A percentile compares a stretch with the other conserved stretches of the same genome.
Evolutionary conservation across 2,888 invertebrate species (phyloP).

Genomic region (Opisthograptis luteolata): DNA sequence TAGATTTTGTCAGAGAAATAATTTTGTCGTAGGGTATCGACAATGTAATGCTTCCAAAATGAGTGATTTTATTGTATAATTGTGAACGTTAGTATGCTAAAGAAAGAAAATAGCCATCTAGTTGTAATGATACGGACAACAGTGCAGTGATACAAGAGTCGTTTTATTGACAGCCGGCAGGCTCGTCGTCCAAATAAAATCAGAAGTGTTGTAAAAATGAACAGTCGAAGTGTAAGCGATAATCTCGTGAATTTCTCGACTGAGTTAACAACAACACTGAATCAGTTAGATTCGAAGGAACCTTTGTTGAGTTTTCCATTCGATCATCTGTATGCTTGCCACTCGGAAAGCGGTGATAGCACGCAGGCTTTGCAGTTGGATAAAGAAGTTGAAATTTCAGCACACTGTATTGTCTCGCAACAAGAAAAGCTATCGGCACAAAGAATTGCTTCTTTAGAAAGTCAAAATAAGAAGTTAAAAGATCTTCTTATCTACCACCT

Average conservation of each 20-base stretch:
- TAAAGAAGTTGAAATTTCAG: constrained; percentile 69
- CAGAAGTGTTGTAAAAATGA: constrained; percentile 62
- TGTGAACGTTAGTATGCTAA: not conserved
- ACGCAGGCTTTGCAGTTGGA: constrained; percentile 62
- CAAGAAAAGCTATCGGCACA: constrained; percentile 62
- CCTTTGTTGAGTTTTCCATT: constrained; percentile 86
- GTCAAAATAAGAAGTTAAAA: constrained; percentile 89
- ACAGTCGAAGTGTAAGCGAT: constrained; percentile 79
- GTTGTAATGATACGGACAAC: constrained; percentile 72
- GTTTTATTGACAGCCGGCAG: constrained; percentile 73
- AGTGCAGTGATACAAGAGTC: constrained; percentile 50
- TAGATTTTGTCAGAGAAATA: constrained; percentile 53
- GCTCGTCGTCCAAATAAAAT: constrained; percentile 58
- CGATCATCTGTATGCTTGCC: constrained; percentile 90
- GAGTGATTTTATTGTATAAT: constrained; percentile 8
- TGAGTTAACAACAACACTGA: constrained; percentile 67
- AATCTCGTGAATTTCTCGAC: constrained; percentile 79
- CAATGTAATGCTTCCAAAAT: constrained; percentile 57
- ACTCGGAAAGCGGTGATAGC: constrained; percentile 68
- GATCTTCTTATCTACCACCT: constrained; percentile 92
- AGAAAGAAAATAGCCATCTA: not conserved
- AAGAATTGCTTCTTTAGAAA: constrained; percentile 66
- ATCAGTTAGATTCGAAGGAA: constrained; percentile 77
- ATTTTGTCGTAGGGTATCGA: constrained; percentile 61
- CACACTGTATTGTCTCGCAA: constrained; percentile 55